Evolutionary conservation across 2,888 invertebrate genomes (phyloP), one percentile per base, ranked within the genome.

Genomic region (Nomada ferruginata): DNA sequence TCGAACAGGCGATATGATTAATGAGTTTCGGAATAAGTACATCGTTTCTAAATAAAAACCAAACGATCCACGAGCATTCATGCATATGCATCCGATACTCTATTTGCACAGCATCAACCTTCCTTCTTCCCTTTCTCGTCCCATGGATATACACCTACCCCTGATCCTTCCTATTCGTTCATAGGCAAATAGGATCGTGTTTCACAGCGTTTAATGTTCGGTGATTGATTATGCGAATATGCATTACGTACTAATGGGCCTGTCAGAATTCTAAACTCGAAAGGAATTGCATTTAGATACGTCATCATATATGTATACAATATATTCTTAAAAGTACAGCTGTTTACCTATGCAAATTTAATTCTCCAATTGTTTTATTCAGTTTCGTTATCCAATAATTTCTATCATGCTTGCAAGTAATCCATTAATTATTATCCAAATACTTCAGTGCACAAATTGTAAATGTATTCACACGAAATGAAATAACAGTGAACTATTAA

Each of bases 141-240:
- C 42, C 23, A 0, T 44, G 68, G 70, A 70, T 47, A 29, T 59
- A 68, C 72, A 29, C 75, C 76, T 75, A 63, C 52, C 50, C 9
- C 11, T 13, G 57, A 47, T 60, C 59, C 55, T 44, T 74, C 78
- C 82, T 69, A 70, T 83, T 79, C 72, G 44, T 79, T 66, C 71
- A 74, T 85, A 89, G 89, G 89, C 88, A 92, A 90, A 91, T 91
- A 91, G 77, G 90, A 91, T 93, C 91, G 75, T 83, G 89, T 92
- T 90, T 90, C 93, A 36, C 36, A 84, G 72, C 82, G 87, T 89
- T 91, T 86, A 90, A 87, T 85, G 74, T 82, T 60, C 79, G 65
- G 76, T 92, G 92, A 93, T 93, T 92, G 92, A 93, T 93, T 89
- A 88, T 87, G 87, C 87, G 89, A 91, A 91, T 90, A 71, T 29